A percentile compares a stretch with the other conserved stretches of the same genome.
These are phyloP conservation scores for Glossosoma conforme DNA, from an alignment of 1,140 invertebrate genomes.

Conservation along the genomic window DNA sequence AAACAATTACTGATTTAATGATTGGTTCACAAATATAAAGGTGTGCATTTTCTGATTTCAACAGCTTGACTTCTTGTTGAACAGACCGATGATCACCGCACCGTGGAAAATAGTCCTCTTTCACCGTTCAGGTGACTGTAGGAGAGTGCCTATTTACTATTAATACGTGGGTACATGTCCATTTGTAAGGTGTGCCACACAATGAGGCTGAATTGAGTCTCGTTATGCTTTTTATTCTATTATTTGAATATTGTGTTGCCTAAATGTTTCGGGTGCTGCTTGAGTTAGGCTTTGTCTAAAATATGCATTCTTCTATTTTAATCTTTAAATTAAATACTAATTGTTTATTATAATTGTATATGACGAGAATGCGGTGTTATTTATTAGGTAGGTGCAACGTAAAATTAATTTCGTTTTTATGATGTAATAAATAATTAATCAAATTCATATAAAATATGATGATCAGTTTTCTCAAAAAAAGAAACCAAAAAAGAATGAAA, in stretches of 20 bases:
- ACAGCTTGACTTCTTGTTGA: slow-evolving; percentile 15
- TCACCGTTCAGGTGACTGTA: slow-evolving; percentile 9
- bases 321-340: background rate
- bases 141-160: too few relatives aligned
- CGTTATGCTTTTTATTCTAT: slow-evolving; percentile 21
- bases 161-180: slow-evolving; percentile 2
- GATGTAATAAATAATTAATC: too few relatives aligned
- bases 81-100: slow-evolving; percentile 25
- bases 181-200: slow-evolving; percentile 23
- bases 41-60: slow-evolving; percentile 10
- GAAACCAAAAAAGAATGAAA: too few relatives aligned
- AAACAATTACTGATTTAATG: too few relatives aligned
- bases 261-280: too few relatives aligned
- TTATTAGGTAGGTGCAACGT: too few relatives aligned
- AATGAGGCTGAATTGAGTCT: slow-evolving; percentile 24
- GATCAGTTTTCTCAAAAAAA: too few relatives aligned
- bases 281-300: too few relatives aligned
- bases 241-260: slow-evolving; percentile 7
- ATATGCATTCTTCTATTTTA: too few relatives aligned
- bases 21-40: slow-evolving; percentile 2
- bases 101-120: slow-evolving; percentile 26
- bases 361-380: too few relatives aligned
- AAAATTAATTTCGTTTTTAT: too few relatives aligned
- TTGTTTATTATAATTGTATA: background rate
- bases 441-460: too few relatives aligned